phyloP scores from a whole-genome alignment of 2,888 invertebrate species.

The Drosophila lacicola region DNA sequence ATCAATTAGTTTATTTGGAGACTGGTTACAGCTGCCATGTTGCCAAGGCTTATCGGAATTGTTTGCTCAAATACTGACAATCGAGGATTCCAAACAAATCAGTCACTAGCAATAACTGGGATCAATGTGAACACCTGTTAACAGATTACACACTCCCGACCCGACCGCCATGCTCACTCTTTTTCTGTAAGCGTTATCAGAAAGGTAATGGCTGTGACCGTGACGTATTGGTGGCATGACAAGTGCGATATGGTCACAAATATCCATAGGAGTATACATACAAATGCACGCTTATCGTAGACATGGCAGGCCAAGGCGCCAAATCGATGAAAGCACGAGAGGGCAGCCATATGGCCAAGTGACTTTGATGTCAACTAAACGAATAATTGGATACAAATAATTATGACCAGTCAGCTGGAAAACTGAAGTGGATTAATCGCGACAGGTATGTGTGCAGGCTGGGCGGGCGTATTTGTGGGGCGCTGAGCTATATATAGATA shows the following conservation, averaged over 20 bases:
- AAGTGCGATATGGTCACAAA: constrained; percentile 34
- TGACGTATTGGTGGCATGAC: constrained; percentile 51
- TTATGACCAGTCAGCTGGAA: neutral
- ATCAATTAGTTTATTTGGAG: neutral
- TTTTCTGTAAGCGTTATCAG: constrained; percentile 21
- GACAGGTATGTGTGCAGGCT: constrained; percentile 9
- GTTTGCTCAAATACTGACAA: neutral
- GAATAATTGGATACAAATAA: neutral
- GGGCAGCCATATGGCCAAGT: constrained; percentile 48
- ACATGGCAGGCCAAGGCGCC: constrained; percentile 7
- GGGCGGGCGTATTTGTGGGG: neutral
- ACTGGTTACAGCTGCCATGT: constrained; percentile 6
- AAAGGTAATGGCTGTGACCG: constrained; percentile 23
- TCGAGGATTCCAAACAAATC: constrained; percentile 7
- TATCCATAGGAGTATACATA: neutral
- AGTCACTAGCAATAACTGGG: constrained; percentile 8
- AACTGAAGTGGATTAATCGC: constrained; percentile 20
- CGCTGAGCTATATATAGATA: constrained; percentile 5
- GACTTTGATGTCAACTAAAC: neutral
- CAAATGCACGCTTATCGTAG: constrained; percentile 44
- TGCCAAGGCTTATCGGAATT: constrained; percentile 5
- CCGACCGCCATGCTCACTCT: neutral
- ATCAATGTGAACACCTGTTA: constrained; percentile 54
- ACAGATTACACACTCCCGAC: constrained; percentile 21
- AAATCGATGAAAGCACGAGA: constrained; percentile 14